Base-by-base conservation (phyloP, 2,888 invertebrate species). In the Agrotis clavis region DNA sequence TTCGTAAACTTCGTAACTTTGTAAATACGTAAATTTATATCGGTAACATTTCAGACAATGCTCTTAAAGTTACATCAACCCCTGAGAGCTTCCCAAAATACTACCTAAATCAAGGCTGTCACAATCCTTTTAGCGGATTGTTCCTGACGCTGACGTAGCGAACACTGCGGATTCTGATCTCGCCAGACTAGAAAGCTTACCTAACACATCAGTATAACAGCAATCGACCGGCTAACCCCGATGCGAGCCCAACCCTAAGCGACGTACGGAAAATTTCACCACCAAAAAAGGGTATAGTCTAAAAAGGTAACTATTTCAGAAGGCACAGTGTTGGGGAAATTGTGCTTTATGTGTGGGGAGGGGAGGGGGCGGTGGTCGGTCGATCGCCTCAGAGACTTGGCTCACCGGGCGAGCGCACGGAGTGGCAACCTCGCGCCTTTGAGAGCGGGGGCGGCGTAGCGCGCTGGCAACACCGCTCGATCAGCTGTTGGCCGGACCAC, bases 401-500 rank as follows among this genome's bases (percentile, higher is more conserved):
- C 84, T 82, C 81, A 84, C 84, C 86, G 86, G 84, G 84, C 86
- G 81, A 84, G 82, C 76, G 89, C 88, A 82, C 92, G 90, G 85
- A 88, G 86, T 86, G 94, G 92, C 94, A 94, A 94, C 94, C 86
- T 71, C 89, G 92, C 90, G 78, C 83, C 83, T 79, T 74, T 75
- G 85, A 86, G 89, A 79, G 88, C 85, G 88, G 87, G 82, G 85
- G 87, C 77, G 84, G 82, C 56, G 74, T 41, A 19, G 56, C 79
- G 82, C 83, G 81, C 86, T 84, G 90, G 92, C 94, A 93, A 93
- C 94, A 74, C 80, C 89, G 91, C 88, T 45, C 92, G 90, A 95
- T 95, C 95, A 95, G 95, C 95, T 95, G 95, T 94, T 95, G 91
- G 90, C 83, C 88, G 87, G 86, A 86, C 86, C 88, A 88, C 88